These are phyloP conservation scores for Xerus rutilus DNA, from an alignment of 2,797 vertebrate species.

Conservation along the genomic window DNA sequence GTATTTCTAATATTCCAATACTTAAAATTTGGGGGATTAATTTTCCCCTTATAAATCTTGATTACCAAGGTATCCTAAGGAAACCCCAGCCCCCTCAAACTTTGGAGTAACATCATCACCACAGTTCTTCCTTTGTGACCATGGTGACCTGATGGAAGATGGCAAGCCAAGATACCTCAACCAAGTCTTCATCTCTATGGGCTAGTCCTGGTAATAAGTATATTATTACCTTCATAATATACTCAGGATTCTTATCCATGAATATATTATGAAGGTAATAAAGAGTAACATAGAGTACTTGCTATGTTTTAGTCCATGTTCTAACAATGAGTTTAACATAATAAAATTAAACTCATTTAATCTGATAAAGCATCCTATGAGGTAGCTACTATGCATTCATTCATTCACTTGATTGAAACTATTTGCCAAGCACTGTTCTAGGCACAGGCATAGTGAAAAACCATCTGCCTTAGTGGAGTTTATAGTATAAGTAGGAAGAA, in stretches of 20 bases:
- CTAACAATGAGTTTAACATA: background rate
- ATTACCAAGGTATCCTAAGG: constrained; percentile 22
- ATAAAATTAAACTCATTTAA: constrained; percentile 54
- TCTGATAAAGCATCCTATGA: background rate
- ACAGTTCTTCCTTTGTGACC: background rate
- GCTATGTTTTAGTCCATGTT: background rate
- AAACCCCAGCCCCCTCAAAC: background rate
- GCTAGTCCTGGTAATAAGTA: background rate
- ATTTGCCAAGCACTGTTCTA: background rate
- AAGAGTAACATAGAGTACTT: background rate
- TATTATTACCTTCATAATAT: too few relatives aligned
- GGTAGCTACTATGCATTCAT: background rate
- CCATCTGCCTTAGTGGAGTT: background rate
- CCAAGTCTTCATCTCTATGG: background rate
- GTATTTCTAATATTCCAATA: background rate
- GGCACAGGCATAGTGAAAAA: background rate
- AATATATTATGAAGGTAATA: constrained; percentile 31
- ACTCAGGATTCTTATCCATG: too few relatives aligned
- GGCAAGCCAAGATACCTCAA: background rate
- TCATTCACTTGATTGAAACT: background rate
- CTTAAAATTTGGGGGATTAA: background rate
- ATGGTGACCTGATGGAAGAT: background rate
- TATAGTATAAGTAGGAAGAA: background rate
- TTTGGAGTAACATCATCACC: background rate
- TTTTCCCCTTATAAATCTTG: constrained; percentile 26